A percentile compares a stretch with the other conserved stretches of the same genome.
phyloP scores from a whole-genome alignment of 2,888 invertebrate genomes.

The Amiota mariae region DNA sequence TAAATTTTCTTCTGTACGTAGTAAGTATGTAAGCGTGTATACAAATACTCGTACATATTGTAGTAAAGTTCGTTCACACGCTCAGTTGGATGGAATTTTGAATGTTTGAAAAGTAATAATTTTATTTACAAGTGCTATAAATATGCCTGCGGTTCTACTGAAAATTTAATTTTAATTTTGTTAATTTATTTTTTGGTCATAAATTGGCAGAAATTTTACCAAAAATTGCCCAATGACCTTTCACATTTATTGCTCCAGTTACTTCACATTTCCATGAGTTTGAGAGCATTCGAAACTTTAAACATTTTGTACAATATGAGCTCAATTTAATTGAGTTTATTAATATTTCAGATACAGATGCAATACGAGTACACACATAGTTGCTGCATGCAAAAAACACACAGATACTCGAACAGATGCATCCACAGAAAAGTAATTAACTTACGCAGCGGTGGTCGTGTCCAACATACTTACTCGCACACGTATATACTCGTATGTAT shows the following conservation, averaged over 20 bases:
- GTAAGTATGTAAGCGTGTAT: too few species aligned
- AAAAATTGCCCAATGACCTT: not conserved
- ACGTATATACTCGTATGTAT: too few species aligned
- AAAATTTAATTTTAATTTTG: conserved; percentile 64
- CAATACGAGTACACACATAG: not conserved
- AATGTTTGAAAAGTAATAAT: conserved; percentile 51
- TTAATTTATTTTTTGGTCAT: conserved; percentile 63
- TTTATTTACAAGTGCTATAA: conserved; percentile 53
- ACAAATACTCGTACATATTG: conserved; percentile 10
- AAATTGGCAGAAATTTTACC: conserved; percentile 52
- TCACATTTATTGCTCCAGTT: conserved; percentile 11
- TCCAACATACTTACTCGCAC: too few species aligned
- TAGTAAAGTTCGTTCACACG: not conserved
- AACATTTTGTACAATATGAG: conserved; percentile 36
- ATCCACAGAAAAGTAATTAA: conserved; percentile 7
- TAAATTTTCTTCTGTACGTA: conserved; percentile 49
- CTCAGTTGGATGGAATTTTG: not conserved
- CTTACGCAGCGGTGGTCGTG: not conserved
- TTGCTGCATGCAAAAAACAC: not conserved
- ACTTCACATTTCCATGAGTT: not conserved
- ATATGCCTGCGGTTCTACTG: conserved; percentile 51
- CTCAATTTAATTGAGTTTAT: conserved; percentile 65
- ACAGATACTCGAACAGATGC: too few species aligned
- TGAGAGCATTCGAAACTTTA: conserved; percentile 40
- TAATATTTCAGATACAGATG: conserved; percentile 59